Evolutionary conservation across 2,888 invertebrate species (phyloP).

Genomic region (Phania funesta): DNA sequence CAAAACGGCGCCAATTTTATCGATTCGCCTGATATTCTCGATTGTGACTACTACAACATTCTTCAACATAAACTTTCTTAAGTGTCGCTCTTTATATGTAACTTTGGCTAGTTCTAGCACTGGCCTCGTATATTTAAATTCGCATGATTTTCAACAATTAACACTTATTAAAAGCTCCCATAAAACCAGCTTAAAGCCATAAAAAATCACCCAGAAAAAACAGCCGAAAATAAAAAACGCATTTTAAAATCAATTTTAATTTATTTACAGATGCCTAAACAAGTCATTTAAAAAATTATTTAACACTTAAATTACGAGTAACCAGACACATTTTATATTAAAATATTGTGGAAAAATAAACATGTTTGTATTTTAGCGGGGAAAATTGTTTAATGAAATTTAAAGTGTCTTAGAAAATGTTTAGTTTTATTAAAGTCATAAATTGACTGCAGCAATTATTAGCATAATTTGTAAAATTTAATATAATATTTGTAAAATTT

Average conservation of each 20-base stretch:
- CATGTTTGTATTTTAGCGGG: not conserved
- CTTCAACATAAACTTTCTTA: too few relatives aligned
- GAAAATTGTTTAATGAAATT: not conserved
- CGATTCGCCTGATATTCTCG: too few relatives aligned
- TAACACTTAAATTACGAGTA: constrained; percentile 29
- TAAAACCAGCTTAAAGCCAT: constrained; percentile 33
- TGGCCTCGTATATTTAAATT: constrained; percentile 39
- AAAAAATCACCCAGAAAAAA: not conserved
- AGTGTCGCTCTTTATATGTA: too few relatives aligned
- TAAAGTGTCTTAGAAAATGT: too few relatives aligned
- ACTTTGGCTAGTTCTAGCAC: not conserved
- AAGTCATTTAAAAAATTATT: constrained; percentile 38
- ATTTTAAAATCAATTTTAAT: constrained; percentile 50
- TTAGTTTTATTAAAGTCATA: too few relatives aligned
- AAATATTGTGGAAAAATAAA: not conserved
- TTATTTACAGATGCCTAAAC: constrained; percentile 30
- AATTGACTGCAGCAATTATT: too few relatives aligned
- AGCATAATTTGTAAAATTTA: too few relatives aligned
- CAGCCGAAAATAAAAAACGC: constrained; percentile 16
- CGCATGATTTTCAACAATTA: constrained; percentile 72
- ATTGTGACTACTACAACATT: too few relatives aligned
- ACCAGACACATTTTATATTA: not conserved
- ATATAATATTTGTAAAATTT: too few relatives aligned
- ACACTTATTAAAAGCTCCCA: constrained; percentile 68
- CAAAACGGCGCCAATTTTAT: too few relatives aligned